A percentile compares a stretch with the other conserved stretches of the same genome.
These are phyloP conservation scores for Cephus nigrinus DNA, from an alignment of 2,888 invertebrate genomes.

Conservation along the genomic window DNA sequence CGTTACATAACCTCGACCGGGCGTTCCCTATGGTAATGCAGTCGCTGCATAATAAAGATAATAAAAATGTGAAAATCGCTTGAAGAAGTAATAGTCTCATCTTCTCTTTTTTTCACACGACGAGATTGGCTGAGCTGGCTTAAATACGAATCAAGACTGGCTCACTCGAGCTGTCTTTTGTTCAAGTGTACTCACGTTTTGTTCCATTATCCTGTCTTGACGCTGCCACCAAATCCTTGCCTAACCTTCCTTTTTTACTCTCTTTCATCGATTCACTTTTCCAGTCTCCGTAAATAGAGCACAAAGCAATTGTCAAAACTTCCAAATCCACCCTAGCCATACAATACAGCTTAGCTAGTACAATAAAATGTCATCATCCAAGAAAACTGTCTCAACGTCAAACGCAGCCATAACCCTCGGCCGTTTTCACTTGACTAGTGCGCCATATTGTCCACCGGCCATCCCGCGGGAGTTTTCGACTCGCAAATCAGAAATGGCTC, in stretches of 20 bases:
- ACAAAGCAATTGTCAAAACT: neutral
- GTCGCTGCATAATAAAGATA: neutral
- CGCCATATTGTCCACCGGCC: neutral
- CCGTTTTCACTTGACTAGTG: neutral
- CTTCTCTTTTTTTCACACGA: neutral
- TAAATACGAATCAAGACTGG: slow-evolving; percentile 18
- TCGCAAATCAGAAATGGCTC: neutral
- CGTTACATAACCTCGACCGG: slow-evolving; percentile 18
- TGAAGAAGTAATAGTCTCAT: neutral
- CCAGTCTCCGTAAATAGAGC: neutral
- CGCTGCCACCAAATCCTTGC: slow-evolving; percentile 10
- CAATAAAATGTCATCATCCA: neutral
- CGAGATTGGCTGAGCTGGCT: neutral
- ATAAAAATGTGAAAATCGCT: neutral
- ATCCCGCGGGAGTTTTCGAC: neutral
- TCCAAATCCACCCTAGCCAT: neutral
- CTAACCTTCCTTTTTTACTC: neutral
- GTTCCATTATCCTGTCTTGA: slow-evolving; percentile 22
- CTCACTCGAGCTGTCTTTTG: slow-evolving; percentile 24
- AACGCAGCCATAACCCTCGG: neutral
- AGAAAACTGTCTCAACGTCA: neutral
- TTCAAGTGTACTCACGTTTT: slow-evolving; percentile 18
- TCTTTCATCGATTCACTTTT: neutral
- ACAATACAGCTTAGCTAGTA: too few relatives aligned
- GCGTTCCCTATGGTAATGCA: neutral